phyloP scores from a whole-genome alignment of 2,888 invertebrate genomes.

The Agrochola lychnidis region DNA sequence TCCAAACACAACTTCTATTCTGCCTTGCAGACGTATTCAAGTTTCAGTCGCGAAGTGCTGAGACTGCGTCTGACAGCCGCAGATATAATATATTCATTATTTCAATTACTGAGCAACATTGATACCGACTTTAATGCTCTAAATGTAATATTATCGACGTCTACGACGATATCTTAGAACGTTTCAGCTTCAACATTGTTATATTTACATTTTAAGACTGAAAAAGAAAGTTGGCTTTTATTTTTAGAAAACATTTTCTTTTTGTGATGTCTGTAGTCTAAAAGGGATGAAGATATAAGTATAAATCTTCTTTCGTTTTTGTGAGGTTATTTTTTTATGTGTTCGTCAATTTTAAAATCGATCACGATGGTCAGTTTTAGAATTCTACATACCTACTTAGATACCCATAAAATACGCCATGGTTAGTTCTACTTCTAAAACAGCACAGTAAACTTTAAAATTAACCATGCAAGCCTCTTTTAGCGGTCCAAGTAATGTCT shows the following conservation, averaged over 20 bases:
- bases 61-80: conserved; percentile 45
- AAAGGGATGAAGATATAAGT: too few species aligned
- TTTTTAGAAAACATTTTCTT: not conserved
- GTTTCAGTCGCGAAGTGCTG: conserved; percentile 25
- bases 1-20: conserved; percentile 10
- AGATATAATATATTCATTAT: conserved; percentile 65
- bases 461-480: conserved; percentile 37
- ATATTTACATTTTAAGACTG: not conserved
- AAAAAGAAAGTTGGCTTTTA: not conserved
- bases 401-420: not conserved
- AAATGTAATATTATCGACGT: conserved; percentile 8
- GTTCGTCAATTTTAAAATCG: too few species aligned
- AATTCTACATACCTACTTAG: not conserved
- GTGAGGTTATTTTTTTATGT: too few species aligned
- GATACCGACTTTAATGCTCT: conserved; percentile 27
- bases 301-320: not conserved
- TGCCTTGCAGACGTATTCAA: conserved; percentile 33
- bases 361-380: not conserved
- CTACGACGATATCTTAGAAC: not conserved
- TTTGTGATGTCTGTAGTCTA: not conserved
- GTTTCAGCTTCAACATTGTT: not conserved
- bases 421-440: conserved; percentile 11
- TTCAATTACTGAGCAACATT: conserved; percentile 44
- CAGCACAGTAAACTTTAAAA: conserved; percentile 31
- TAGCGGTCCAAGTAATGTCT: conserved; percentile 37